Conservation (phyloP, 2,797 vertebrate genomes). For the Tadarida brasiliensis region DNA sequence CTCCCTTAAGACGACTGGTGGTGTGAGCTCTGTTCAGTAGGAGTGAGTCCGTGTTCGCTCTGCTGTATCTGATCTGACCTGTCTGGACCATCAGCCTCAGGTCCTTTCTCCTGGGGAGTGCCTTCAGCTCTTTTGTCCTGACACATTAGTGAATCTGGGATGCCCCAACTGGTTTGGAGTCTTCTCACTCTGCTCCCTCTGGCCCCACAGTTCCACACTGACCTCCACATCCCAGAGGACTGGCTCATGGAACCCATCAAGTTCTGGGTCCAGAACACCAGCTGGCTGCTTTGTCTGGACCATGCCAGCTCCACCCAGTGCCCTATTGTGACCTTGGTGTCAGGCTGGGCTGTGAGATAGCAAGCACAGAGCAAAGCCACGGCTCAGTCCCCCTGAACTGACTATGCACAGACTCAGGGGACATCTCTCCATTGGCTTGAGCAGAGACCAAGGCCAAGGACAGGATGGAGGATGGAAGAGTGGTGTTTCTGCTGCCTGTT, state of each 20-base stretch:
- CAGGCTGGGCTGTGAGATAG: background rate
- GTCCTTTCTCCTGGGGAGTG: background rate
- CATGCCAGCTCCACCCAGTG: background rate
- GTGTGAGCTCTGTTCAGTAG: background rate
- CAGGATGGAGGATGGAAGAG: background rate
- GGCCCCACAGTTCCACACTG: background rate
- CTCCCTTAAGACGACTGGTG: background rate
- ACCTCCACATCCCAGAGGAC: background rate
- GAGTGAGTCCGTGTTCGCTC: accelerated
- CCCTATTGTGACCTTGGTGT: constrained; percentile 69
- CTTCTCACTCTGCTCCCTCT: background rate
- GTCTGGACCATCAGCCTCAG: background rate
- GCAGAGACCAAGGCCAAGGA: background rate
- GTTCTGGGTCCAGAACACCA: background rate
- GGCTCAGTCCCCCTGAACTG: background rate
- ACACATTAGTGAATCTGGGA: background rate
- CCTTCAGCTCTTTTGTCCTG: background rate
- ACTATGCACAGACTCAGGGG: background rate
- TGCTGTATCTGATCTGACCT: background rate
- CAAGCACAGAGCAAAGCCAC: accelerated
- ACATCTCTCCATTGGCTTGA: background rate
- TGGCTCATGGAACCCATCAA: background rate
- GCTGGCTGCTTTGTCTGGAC: background rate
- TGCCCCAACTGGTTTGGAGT: background rate
- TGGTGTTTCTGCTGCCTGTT: background rate